These are phyloP conservation scores for Pyrocephalus nanus DNA, from an alignment of 2,797 vertebrate genomes.

Conservation along the genomic window DNA sequence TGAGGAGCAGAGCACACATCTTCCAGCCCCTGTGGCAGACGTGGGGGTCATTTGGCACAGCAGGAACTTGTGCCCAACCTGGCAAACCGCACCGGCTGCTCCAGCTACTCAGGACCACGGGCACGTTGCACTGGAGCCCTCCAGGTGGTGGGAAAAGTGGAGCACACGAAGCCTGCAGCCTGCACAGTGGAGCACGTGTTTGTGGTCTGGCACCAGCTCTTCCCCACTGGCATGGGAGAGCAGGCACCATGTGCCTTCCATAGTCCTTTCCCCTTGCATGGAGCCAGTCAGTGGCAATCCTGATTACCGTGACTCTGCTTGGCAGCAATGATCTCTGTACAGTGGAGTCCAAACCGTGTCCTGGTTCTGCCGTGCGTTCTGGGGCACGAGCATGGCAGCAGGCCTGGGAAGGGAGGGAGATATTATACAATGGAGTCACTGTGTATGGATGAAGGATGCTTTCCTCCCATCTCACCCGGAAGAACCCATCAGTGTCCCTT, in stretches of 20 bases:
- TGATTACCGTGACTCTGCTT: neutral
- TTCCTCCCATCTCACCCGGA: slow-evolving; percentile 76
- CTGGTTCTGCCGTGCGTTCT: slow-evolving; percentile 34
- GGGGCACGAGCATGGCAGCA: slow-evolving; percentile 31
- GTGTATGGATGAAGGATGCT: slow-evolving; percentile 68
- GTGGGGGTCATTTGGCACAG: neutral
- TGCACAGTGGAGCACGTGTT: neutral
- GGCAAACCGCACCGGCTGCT: rapidly evolving
- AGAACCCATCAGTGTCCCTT: slow-evolving; percentile 76
- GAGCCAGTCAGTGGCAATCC: slow-evolving; percentile 45
- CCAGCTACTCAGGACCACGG: rapidly evolving
- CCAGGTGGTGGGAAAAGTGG: neutral
- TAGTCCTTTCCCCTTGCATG: slow-evolving; percentile 46
- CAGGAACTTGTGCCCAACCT: neutral
- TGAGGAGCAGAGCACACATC: neutral
- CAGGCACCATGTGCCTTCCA: neutral
- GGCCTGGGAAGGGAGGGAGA: slow-evolving; percentile 62
- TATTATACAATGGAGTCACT: slow-evolving; percentile 67
- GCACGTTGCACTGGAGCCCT: neutral
- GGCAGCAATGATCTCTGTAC: slow-evolving; percentile 14
- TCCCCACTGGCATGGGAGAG: neutral
- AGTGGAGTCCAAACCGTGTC: slow-evolving; percentile 56
- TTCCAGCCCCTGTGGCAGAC: neutral
- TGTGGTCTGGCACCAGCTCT: neutral
- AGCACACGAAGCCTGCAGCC: neutral